A percentile compares a stretch with the other conserved stretches of the same genome.
Conservation (phyloP, 2,797 vertebrate species). For the Lindbergichthys nudifrons region DNA sequence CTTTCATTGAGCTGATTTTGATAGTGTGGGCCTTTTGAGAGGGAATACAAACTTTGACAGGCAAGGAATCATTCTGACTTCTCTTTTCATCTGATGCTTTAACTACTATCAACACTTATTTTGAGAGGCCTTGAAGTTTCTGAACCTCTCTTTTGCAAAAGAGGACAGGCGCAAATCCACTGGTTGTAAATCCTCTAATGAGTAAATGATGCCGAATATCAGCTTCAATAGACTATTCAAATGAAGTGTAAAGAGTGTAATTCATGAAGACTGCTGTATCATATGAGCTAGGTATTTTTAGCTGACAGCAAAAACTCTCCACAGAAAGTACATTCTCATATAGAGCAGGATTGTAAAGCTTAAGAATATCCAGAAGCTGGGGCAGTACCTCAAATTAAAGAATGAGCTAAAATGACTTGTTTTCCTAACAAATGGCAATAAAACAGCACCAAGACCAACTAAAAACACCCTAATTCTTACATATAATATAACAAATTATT, state of each 20-base stretch:
- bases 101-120: slow-evolving; percentile 21
- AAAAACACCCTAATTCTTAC: too few species aligned
- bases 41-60: slow-evolving; percentile 6
- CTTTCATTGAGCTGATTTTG: slow-evolving; percentile 4
- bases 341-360: not conserved
- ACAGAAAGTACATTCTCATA: too few species aligned
- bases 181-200: slow-evolving; percentile 13
- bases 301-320: slow-evolving; percentile 1
- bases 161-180: slow-evolving; percentile 20
- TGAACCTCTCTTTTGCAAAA: not conserved
- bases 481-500: too few species aligned
- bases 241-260: slow-evolving; percentile 37
- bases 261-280: slow-evolving; percentile 28
- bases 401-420: not conserved
- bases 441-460: not conserved
- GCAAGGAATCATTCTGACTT: slow-evolving; percentile 51
- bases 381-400: not conserved
- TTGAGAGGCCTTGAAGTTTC: not conserved
- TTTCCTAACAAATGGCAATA: not conserved
- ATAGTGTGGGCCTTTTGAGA: not conserved
- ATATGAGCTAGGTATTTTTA: slow-evolving; percentile 25
- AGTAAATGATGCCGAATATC: slow-evolving; percentile 43
- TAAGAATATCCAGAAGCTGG: not conserved
- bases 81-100: slow-evolving; percentile 5
- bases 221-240: slow-evolving; percentile 33